phyloP scores from a whole-genome alignment of 2,888 invertebrate genomes.

The Ormyrus labotus region DNA sequence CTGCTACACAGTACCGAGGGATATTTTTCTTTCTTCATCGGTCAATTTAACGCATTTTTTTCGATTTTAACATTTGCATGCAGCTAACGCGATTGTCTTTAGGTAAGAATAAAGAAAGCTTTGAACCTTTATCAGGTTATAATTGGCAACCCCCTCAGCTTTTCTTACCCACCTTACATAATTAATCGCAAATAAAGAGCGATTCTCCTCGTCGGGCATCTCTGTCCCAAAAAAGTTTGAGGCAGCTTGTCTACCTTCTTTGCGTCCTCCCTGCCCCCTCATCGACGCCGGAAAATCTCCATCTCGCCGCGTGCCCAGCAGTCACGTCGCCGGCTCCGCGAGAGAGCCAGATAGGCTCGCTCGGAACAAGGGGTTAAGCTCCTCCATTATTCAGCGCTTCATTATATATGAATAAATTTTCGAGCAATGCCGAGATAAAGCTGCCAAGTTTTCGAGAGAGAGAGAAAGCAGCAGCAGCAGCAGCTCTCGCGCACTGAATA shows the following conservation, averaged over 20 bases:
- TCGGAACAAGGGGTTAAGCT: conserved; percentile 75
- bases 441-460: conserved; percentile 73
- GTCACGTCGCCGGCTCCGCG: conserved; percentile 18
- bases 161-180: too few species aligned
- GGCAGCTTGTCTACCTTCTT: too few species aligned
- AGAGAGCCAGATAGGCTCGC: conserved; percentile 38
- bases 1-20: too few species aligned
- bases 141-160: too few species aligned
- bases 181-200: too few species aligned
- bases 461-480: not conserved
- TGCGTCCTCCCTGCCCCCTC: conserved; percentile 12
- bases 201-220: not conserved
- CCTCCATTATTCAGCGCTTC: conserved; percentile 73
- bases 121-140: too few species aligned
- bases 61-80: too few species aligned
- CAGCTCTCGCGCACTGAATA: conserved; percentile 69
- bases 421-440: conserved; percentile 76
- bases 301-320: conserved; percentile 33
- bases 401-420: conserved; percentile 77
- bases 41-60: too few species aligned
- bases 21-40: too few species aligned
- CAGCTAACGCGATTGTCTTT: too few species aligned
- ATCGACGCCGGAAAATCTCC: conserved; percentile 32
- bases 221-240: not conserved
- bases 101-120: too few species aligned